Percentiles rank a stretch among this genome's conserved stretches.
Conservation (phyloP, 2,113 vertebrate species). For the Bambusicola thoracicus region DNA sequence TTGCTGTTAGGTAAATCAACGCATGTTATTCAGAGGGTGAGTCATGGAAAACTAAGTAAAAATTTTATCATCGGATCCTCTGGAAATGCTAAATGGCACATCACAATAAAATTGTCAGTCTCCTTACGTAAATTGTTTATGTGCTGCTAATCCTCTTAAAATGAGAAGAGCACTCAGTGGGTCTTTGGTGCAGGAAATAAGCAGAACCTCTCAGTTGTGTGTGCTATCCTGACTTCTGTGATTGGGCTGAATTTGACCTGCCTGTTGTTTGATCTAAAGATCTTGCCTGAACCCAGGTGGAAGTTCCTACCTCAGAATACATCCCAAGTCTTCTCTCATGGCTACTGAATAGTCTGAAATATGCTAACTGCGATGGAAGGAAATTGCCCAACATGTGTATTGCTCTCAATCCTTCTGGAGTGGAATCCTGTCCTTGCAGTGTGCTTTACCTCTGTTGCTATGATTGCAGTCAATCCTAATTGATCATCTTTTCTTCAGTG, state of each 20-base stretch:
- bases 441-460: background rate
- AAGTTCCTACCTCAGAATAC: background rate
- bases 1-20: constrained; percentile 39
- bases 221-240: background rate
- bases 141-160: background rate
- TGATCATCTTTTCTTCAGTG: background rate
- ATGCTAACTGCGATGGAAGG: background rate
- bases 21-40: constrained; percentile 24
- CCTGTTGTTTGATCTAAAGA: background rate
- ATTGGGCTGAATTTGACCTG: background rate
- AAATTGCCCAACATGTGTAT: background rate
- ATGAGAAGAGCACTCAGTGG: background rate
- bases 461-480: background rate
- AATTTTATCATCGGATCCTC: constrained; percentile 3
- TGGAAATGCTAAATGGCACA: background rate
- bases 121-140: constrained; percentile 30
- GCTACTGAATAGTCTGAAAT: background rate
- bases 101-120: background rate
- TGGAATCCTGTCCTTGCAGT: background rate
- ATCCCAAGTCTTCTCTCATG: background rate
- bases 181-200: background rate
- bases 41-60: background rate
- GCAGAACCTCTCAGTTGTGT: background rate
- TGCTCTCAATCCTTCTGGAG: background rate
- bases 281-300: background rate